A percentile compares a stretch with the other conserved stretches of the same genome.
Conservation (phyloP, 2,888 invertebrate species). For the Tanaodytes sp. region DNA sequence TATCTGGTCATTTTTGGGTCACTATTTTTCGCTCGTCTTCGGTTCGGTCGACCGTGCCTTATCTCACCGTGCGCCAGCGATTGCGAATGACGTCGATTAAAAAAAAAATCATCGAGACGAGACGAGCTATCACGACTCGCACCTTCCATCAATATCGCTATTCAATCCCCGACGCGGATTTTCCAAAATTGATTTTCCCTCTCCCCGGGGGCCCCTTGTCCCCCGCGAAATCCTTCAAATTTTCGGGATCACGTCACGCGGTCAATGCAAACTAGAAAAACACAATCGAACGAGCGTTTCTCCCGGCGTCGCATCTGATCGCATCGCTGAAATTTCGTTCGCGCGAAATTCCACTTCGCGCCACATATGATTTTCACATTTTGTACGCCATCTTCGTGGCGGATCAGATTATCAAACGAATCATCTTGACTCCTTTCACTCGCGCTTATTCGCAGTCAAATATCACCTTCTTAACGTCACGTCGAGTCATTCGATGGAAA, state of each 20-base stretch:
- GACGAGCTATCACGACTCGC: slow-evolving; percentile 31
- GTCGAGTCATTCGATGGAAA: too few species aligned
- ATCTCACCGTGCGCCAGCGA: slow-evolving; percentile 29
- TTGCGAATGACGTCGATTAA: slow-evolving; percentile 50
- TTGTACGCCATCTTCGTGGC: too few species aligned
- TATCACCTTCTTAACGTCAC: too few species aligned
- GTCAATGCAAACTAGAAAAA: slow-evolving; percentile 42
- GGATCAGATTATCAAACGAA: too few species aligned
- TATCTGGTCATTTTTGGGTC: too few species aligned
- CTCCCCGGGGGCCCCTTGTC: slow-evolving; percentile 2
- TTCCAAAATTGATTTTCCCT: slow-evolving; percentile 37
- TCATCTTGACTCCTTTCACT: too few species aligned
- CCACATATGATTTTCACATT: too few species aligned
- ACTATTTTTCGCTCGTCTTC: too few species aligned
- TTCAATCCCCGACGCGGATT: slow-evolving; percentile 37
- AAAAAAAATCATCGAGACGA: slow-evolving; percentile 32
- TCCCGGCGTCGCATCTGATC: slow-evolving; percentile 25
- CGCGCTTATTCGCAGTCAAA: too few species aligned
- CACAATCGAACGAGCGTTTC: slow-evolving; percentile 32
- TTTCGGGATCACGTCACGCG: slow-evolving; percentile 47
- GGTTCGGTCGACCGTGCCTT: slow-evolving; percentile 20
- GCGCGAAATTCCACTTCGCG: slow-evolving; percentile 21
- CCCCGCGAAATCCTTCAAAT: slow-evolving; percentile 44
- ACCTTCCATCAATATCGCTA: slow-evolving; percentile 37
- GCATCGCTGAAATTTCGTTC: slow-evolving; percentile 4